phyloP scores from a whole-genome alignment of 1,140 invertebrate genomes.

The Cyclargus thomasi region DNA sequence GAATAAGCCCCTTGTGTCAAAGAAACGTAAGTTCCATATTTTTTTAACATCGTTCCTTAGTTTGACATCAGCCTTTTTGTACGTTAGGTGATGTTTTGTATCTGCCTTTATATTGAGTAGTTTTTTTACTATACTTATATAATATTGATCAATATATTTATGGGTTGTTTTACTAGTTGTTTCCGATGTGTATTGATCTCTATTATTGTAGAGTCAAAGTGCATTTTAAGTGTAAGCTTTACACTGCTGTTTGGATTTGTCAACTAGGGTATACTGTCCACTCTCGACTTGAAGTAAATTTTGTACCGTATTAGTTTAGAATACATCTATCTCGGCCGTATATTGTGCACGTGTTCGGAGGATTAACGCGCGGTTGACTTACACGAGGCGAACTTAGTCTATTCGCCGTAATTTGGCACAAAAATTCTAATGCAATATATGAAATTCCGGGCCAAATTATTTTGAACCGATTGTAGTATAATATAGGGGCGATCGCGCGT shows the following conservation, averaged over 20 bases:
- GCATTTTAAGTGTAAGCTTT: background rate
- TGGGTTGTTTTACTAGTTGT: background rate
- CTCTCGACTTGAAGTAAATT: background rate
- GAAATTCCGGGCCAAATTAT: too few relatives aligned
- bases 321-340: background rate
- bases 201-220: slow-evolving; percentile 5
- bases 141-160: slow-evolving; percentile 7
- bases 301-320: background rate
- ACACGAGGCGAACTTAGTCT: too few relatives aligned
- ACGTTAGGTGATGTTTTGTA: background rate
- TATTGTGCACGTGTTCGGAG: background rate
- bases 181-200: background rate
- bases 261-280: slow-evolving; percentile 4
- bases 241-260: slow-evolving; percentile 7
- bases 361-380: too few relatives aligned
- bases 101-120: background rate
- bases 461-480: too few relatives aligned
- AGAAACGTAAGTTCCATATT: background rate
- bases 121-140: slow-evolving; percentile 11
- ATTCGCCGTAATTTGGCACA: too few relatives aligned
- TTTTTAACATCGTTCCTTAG: background rate
- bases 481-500: too few relatives aligned
- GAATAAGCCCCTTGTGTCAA: too few relatives aligned
- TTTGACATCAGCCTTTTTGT: background rate
- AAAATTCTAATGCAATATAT: too few relatives aligned